These are phyloP conservation scores for Phorcus lineatus DNA, from an alignment of 2,888 invertebrate genomes.

Conservation along the genomic window DNA sequence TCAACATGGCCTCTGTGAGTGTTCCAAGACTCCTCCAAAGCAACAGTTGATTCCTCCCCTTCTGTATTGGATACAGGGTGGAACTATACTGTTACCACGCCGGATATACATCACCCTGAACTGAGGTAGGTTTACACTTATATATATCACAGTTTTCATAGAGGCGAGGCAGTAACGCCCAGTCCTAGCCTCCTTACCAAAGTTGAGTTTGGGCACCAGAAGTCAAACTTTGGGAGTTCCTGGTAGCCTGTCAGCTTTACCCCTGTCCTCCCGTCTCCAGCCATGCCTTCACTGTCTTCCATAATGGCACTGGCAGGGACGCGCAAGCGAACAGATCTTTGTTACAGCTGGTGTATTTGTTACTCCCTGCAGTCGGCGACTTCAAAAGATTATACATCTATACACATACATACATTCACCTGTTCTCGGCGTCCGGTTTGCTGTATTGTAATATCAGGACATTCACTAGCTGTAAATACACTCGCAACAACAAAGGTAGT, in stretches of 20 bases:
- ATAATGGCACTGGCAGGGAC: neutral
- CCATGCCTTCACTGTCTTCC: neutral
- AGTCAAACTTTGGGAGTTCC: neutral
- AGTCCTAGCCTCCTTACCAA: neutral
- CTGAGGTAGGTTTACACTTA: neutral
- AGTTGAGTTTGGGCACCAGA: neutral
- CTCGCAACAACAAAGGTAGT: no score
- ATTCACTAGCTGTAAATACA: no score
- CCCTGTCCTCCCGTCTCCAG: no score
- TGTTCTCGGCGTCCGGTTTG: no score
- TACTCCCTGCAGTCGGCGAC: no score
- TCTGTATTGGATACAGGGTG: neutral
- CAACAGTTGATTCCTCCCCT: conserved; percentile 5
- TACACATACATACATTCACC: no score
- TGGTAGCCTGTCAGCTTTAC: neutral
- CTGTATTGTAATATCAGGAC: no score
- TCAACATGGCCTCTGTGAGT: conserved; percentile 13
- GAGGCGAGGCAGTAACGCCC: neutral
- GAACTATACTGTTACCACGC: neutral
- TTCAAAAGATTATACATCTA: no score
- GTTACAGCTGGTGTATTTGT: no score
- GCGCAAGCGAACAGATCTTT: no score
- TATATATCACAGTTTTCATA: neutral
- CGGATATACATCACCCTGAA: neutral
- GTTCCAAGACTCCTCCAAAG: neutral